Evolutionary conservation across 2,888 invertebrate genomes (phyloP).

Genomic region (Taenaris catops): DNA sequence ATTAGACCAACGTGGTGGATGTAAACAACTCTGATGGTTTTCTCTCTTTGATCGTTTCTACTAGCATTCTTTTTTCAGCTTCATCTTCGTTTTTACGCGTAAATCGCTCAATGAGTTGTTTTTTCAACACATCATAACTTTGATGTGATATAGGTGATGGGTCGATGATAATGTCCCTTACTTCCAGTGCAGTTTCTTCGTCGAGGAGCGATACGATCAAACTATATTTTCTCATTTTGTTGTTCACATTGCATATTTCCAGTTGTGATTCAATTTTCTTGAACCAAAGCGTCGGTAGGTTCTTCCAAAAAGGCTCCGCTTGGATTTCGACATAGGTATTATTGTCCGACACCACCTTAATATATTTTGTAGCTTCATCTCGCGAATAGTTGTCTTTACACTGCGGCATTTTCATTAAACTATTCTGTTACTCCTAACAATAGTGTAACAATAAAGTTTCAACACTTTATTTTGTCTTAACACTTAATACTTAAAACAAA

Average conservation of each 20-base stretch:
- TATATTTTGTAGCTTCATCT: no score
- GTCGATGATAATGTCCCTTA: conserved; percentile 3
- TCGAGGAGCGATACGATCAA: conserved; percentile 4
- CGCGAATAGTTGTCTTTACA: no score
- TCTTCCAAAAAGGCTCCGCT: conserved; percentile 6
- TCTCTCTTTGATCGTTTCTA: conserved; percentile 2
- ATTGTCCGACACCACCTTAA: no score
- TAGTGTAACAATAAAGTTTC: no score
- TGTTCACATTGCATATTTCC: background rate
- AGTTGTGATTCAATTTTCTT: conserved; percentile 7
- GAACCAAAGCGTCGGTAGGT: conserved; percentile 7
- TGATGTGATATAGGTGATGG: background rate
- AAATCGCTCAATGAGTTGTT: conserved; percentile 1
- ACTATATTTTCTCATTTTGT: conserved; percentile 1
- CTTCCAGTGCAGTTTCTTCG: conserved; percentile 8
- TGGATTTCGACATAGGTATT: conserved; percentile 1
- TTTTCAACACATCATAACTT: conserved; percentile 1
- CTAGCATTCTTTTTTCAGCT: conserved; percentile 4
- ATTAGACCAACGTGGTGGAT: no score
- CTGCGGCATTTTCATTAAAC: no score
- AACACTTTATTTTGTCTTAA: no score
- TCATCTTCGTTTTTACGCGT: conserved; percentile 5
- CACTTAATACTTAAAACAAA: no score
- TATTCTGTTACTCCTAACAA: no score
- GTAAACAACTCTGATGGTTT: conserved; percentile 7